Evolutionary conservation across 2,797 vertebrate species (phyloP).

Genomic region (Kryptolebias ocellatus): DNA sequence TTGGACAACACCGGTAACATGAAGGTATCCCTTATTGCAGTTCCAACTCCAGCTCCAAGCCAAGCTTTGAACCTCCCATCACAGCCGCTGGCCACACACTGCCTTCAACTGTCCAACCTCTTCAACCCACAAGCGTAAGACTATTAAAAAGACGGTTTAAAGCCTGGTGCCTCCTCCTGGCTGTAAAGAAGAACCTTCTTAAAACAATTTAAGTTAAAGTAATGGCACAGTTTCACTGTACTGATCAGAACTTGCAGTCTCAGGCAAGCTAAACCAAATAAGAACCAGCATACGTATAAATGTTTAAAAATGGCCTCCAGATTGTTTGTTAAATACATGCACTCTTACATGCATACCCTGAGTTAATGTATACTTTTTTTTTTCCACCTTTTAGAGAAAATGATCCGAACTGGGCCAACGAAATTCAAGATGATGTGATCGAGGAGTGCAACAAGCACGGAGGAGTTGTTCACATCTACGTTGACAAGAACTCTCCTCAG

Average conservation of each 20-base stretch:
- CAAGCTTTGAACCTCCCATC: conserved; percentile 87
- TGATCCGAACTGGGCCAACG: conserved; percentile 88
- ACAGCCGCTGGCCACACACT: conserved; percentile 95
- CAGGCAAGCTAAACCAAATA: too few species aligned
- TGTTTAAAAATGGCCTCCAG: too few species aligned
- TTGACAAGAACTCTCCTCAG: conserved; percentile 98
- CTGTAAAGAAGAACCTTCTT: too few species aligned
- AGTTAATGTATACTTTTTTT: not conserved
- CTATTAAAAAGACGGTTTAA: not conserved
- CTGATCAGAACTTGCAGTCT: too few species aligned
- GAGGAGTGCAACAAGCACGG: conserved; percentile 99
- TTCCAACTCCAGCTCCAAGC: conserved; percentile 72
- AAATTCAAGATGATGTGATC: conserved; percentile 98
- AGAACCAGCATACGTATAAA: too few species aligned
- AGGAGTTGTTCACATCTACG: conserved; percentile 97
- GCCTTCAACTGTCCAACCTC: conserved; percentile 98
- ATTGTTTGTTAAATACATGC: not conserved
- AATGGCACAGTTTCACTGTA: too few species aligned
- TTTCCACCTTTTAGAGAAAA: conserved; percentile 74
- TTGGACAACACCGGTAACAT: not conserved
- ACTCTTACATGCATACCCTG: too few species aligned
- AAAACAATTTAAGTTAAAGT: too few species aligned
- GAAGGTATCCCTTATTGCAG: conserved; percentile 37
- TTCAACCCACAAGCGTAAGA: conserved; percentile 98
- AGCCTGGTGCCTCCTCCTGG: too few species aligned